phyloP scores from a whole-genome alignment of 2,888 invertebrate genomes.

The Homarus gammarus region DNA sequence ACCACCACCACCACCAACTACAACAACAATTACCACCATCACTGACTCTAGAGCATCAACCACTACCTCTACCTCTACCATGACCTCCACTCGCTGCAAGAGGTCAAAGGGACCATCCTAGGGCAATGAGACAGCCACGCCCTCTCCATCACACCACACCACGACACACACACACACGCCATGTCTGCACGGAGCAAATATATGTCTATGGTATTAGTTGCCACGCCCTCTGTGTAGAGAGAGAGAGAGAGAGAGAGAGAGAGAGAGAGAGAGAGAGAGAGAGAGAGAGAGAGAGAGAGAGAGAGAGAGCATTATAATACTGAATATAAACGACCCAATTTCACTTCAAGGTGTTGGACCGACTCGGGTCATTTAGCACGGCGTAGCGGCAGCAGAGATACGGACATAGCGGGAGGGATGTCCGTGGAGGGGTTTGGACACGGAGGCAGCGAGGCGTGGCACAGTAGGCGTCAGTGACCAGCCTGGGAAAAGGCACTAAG shows the following conservation, averaged over 20 bases:
- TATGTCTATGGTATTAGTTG: no score
- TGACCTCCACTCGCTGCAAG: not conserved
- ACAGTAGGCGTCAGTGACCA: not conserved
- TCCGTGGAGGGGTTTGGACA: not conserved
- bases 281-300: constrained; percentile 9
- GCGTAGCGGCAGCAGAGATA: no score
- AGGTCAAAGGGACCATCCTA: not conserved
- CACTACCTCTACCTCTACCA: not conserved
- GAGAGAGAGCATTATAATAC: not conserved
- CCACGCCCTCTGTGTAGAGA: not conserved
- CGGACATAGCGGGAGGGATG: not conserved
- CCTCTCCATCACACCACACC: no score
- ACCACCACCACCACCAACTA: no score
- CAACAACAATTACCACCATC: not conserved
- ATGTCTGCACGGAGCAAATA: no score
- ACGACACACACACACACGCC: no score
- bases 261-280: constrained; percentile 31
- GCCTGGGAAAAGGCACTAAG: not conserved
- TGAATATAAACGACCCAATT: no score
- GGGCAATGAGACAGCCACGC: no score
- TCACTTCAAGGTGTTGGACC: no score
- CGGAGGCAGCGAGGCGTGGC: no score
- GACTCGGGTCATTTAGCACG: no score
- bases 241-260: constrained; percentile 24
- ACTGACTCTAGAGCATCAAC: not conserved